Evolutionary conservation across 2,797 vertebrate species (phyloP), one percentile per base, ranked within the genome.

Genomic region (Amniataba percoides): DNA sequence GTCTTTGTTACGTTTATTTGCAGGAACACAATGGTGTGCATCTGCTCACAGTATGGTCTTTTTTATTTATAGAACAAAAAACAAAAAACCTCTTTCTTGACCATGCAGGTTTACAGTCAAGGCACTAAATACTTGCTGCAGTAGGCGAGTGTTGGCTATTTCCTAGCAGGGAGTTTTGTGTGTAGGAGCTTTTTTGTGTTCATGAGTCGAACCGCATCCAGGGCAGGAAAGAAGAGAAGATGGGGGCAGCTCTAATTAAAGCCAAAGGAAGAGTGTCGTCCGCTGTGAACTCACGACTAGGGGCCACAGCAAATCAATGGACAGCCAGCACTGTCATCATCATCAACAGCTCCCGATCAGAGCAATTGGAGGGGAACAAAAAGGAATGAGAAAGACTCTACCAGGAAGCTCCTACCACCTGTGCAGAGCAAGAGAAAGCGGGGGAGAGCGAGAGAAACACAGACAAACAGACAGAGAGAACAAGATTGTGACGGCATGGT

Each of bases 311-410:
- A 86, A 93, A 96, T 95, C 95, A 95, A 94, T 94, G 92, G 94
- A 84, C 77, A 91, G 92, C 89, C 90, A 89, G 90, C 90, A 88
- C 93, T 88, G 86, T 89, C 93, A 93, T 94, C 92, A 94, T 93
- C 89, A 92, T 90, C 91, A 91, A 82, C 89, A 75, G 87, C 84
- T 88, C 81, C 82, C 90, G 87, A 93, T 94, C 92, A 93, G 87
- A 88, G 92, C 90, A 92, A 95, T 93, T 94, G 93, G 83, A 93
- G 90, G 80, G 83, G 93, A 93, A 95, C 92, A 95, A 94, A 94
- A 92, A 94, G 77, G 86, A 93, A 92, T 77, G 80, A 94, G 88
- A 93, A 93, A 93, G 90, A 92, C 87, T 89, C 83, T 59, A 92
- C 80, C 78, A 77, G 85, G 84, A 94, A 92, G 92, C 92, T 89